phyloP scores from a whole-genome alignment of 1,140 invertebrate genomes.

The Brachystomella parvula region DNA sequence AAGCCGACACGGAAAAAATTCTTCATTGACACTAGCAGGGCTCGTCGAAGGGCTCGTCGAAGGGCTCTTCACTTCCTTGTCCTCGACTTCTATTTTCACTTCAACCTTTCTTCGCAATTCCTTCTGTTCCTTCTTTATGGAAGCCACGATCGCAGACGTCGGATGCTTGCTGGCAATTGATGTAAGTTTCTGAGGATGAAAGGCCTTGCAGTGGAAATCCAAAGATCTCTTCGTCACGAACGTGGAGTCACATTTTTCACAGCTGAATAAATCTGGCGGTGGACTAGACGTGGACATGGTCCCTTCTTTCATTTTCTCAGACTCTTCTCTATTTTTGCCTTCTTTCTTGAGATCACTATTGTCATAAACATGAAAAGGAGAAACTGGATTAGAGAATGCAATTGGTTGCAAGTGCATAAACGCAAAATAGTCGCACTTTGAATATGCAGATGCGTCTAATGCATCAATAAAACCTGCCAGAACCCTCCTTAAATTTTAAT shows the following conservation, averaged over 20 bases:
- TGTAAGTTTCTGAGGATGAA: neutral
- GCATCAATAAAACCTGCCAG: no score
- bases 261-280: slow-evolving; percentile 5
- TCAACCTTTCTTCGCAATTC: neutral
- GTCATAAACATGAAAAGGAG: neutral
- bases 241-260: slow-evolving; percentile 1
- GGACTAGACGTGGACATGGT: neutral
- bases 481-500: no score
- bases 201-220: neutral
- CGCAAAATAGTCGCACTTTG: no score
- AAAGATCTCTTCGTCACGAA: slow-evolving; percentile 8
- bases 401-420: no score
- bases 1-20: neutral
- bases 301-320: neutral
- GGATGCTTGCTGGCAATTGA: neutral
- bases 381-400: neutral
- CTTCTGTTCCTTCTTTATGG: neutral
- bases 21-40: no score
- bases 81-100: neutral
- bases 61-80: no score
- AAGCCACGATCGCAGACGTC: neutral
- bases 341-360: neutral
- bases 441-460: no score
- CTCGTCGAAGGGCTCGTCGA: no score
- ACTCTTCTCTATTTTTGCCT: neutral